Base-by-base conservation (phyloP, 2,797 vertebrate genomes). In the Oreortyx pictus region DNA sequence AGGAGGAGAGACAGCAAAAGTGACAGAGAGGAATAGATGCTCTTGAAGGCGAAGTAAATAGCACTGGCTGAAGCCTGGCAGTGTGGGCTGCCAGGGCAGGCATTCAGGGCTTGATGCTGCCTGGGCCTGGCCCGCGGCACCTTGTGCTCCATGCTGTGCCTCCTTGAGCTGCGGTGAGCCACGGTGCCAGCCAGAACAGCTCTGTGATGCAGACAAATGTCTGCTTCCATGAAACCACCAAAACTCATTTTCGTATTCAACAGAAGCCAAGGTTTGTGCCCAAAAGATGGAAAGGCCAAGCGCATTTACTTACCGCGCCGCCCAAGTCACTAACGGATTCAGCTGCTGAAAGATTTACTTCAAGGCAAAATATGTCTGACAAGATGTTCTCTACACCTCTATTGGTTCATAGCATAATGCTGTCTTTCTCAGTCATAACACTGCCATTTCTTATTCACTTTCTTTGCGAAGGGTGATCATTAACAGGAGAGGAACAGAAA, bases 1-100 rank as follows among this genome's bases (percentile, higher is more conserved):
- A 94, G 62, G 59, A 88, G 65, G 64, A 65, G 72, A 72, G 72
- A 90, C 74, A 93, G 89, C 77, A 71, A 92, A 81, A 93, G 75
- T 49, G 87, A 82, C 81, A 88, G 67, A 77, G 74, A 93, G 94
- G 93, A 97, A 95, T 86, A 89, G 87, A 86, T 97, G 95, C 92
- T 97, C 95, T 95, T 96, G 93, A 97, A 97, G 96, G 92, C 0
- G 35, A 94, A 97, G 94, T 64, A 96, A 97, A 96, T 83, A 94
- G 95, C 78, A 86, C 87, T 94, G 94, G 95, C 96, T 96, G 20
- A 92, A 97, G 91, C 95, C 96, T 82, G 79, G 96, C 8, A 73
- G 85, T 89, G 89, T 56, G 80, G 94, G 93, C 95, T 96, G 95
- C 88, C 90, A 91, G 95, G 97, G 95, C 94, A 96, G 93, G 83